Base-by-base conservation (phyloP, 1,140 invertebrate species). In the Drosophila sulfurigaster region DNA sequence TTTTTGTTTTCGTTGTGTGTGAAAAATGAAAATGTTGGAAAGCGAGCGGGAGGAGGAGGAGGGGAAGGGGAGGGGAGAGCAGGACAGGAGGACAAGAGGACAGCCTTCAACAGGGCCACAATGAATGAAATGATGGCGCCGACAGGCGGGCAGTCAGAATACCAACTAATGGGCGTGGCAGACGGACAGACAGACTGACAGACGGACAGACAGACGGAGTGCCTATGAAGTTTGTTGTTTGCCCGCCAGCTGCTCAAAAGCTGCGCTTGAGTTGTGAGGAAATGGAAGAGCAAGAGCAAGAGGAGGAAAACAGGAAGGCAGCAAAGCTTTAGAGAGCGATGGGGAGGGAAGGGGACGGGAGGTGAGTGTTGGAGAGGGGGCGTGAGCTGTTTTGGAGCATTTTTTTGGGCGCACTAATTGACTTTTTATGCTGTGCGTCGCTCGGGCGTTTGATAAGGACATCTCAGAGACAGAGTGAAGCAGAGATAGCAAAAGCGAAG, bases 21-120 rank as follows among this genome's bases (percentile, higher is more conserved):
- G 71, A 69, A 78, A 75, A 78, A 78, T 75, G 75, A 78, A 78
- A 77, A 77, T 77, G 70, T 58, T 25, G 43, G 45, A 32, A 32
- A 25, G 35, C 4, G 49, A 57, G 20, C 15, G 10, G n/a, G 35
- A 7, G 20, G 28, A 8, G 13, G n/a, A 32, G 11, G 13, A 30
- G n/a, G 30, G 5, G 1, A 2, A 8, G 7, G 45, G 32, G 25
- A 5, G 5, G 16, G 13, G n/a, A 8, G 10, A 2, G 1, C 10
- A 11, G 5, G 5, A 15, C 20, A 25, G 20, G 20, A 4, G 41
- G 5, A 15, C 20, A 25, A 3, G 20, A 4, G 41, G 48, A 3
- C 4, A 20, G 38, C 35, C 48, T 49, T 8, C 45, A 35, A 35
- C 11, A 41, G 63, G 28, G 25, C 25, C 43, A 57, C 64, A 67